Conservation (phyloP, 2,113 vertebrate genomes). For the Saccopteryx bilineata region DNA sequence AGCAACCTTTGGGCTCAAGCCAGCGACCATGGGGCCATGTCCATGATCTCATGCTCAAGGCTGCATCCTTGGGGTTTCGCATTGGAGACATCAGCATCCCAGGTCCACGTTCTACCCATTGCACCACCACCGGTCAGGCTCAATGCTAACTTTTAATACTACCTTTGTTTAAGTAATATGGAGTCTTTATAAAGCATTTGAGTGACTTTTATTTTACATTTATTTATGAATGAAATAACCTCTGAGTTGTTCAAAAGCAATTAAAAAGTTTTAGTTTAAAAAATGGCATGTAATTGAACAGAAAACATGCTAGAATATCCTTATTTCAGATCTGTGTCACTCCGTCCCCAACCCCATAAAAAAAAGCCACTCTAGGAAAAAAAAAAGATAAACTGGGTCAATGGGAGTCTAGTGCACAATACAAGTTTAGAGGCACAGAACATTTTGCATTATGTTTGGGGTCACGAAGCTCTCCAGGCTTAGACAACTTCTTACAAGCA, state of each 20-base stretch:
- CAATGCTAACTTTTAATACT: not conserved
- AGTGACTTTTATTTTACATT: conserved; percentile 1
- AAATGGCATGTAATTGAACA: not conserved
- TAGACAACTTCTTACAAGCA: not conserved
- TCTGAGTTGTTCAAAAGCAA: not conserved
- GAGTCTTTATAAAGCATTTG: not conserved
- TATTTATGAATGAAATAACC: conserved; percentile 19
- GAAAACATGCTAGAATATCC: not conserved
- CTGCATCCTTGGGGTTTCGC: too few species aligned
- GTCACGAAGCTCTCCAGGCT: not conserved
- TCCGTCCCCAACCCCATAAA: not conserved
- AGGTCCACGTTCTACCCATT: too few species aligned
- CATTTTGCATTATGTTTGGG: not conserved
- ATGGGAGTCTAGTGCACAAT: not conserved
- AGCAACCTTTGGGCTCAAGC: too few species aligned
- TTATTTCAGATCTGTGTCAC: conserved; percentile 16
- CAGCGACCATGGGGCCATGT: too few species aligned
- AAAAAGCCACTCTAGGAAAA: not conserved
- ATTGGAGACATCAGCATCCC: too few species aligned
- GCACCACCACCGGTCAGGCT: too few species aligned
- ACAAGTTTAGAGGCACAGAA: conserved; percentile 10
- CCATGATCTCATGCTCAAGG: too few species aligned
- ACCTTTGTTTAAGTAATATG: not conserved
- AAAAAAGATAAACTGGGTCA: not conserved
- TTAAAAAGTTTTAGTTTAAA: not conserved